These are phyloP conservation scores for Plagodis pulveraria DNA, from an alignment of 2,888 invertebrate species.

Conservation along the genomic window DNA sequence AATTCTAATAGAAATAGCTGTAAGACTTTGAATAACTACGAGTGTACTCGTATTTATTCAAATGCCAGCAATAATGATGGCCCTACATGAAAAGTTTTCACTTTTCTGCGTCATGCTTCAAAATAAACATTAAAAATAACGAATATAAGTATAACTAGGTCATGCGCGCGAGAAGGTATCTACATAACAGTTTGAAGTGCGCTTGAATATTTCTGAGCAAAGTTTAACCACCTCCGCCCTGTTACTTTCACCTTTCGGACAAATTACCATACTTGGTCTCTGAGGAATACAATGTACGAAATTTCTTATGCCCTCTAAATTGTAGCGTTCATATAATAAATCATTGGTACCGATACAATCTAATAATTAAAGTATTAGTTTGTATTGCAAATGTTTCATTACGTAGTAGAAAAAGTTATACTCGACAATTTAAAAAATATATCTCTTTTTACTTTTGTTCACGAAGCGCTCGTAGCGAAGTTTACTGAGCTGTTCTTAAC, in stretches of 20 bases:
- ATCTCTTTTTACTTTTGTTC: too few species aligned
- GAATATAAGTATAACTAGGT: slow-evolving; percentile 1
- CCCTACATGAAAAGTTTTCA: not conserved
- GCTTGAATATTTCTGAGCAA: slow-evolving; percentile 10
- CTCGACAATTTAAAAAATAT: too few species aligned
- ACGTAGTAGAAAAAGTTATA: too few species aligned
- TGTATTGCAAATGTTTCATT: too few species aligned
- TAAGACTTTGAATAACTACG: not conserved
- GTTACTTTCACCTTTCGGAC: slow-evolving; percentile 19
- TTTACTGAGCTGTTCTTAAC: too few species aligned
- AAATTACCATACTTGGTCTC: slow-evolving; percentile 10
- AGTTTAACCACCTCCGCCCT: slow-evolving; percentile 10
- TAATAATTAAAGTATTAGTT: too few species aligned
- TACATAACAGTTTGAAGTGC: not conserved
- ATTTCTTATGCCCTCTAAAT: slow-evolving; percentile 5
- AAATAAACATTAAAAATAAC: slow-evolving; percentile 1
- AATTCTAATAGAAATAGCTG: too few species aligned
- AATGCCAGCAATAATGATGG: not conserved
- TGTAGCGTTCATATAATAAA: not conserved
- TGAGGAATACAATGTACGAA: slow-evolving; percentile 4
- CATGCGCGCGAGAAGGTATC: not conserved
- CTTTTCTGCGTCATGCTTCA: not conserved
- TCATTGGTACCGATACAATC: too few species aligned
- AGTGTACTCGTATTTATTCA: not conserved
- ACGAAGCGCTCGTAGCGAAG: too few species aligned